Conservation (phyloP, 2,888 invertebrate genomes). For the Athetis lepigone region DNA sequence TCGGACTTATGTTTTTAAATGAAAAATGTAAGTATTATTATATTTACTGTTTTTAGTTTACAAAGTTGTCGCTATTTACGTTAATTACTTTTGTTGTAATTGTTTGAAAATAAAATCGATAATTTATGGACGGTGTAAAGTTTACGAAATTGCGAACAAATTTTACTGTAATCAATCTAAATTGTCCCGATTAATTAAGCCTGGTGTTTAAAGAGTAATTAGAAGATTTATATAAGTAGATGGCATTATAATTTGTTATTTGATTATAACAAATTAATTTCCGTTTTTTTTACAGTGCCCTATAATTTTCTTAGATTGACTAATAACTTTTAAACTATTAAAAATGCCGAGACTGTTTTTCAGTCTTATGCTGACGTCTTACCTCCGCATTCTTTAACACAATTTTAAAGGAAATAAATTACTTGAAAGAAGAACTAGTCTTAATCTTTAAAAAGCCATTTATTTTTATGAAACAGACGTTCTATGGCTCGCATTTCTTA, state of each 20-base stretch:
- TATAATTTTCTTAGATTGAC: not conserved
- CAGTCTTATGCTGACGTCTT: too few species aligned
- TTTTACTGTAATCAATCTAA: not conserved
- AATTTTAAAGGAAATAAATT: slow-evolving; percentile 7
- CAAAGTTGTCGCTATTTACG: not conserved
- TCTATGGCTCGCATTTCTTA: not conserved
- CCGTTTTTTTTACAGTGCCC: not conserved
- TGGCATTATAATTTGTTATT: not conserved
- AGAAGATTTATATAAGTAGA: not conserved
- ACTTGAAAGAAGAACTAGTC: slow-evolving; percentile 1
- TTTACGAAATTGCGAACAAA: not conserved
- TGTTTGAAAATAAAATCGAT: not conserved
- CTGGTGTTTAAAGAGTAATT: not conserved
- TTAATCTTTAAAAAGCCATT: not conserved
- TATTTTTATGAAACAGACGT: not conserved
- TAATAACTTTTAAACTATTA: not conserved
- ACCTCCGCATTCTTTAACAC: not conserved
- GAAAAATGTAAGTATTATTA: slow-evolving; percentile 71
- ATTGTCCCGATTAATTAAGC: not conserved
- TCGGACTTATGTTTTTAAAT: slow-evolving; percentile 63
- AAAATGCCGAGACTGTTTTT: not conserved
- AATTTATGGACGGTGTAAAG: not conserved
- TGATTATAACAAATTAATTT: too few species aligned
- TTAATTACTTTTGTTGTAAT: not conserved
- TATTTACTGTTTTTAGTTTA: not conserved